phyloP scores from a whole-genome alignment of 2,888 invertebrate species.

The Chromoteleia sp. region DNA sequence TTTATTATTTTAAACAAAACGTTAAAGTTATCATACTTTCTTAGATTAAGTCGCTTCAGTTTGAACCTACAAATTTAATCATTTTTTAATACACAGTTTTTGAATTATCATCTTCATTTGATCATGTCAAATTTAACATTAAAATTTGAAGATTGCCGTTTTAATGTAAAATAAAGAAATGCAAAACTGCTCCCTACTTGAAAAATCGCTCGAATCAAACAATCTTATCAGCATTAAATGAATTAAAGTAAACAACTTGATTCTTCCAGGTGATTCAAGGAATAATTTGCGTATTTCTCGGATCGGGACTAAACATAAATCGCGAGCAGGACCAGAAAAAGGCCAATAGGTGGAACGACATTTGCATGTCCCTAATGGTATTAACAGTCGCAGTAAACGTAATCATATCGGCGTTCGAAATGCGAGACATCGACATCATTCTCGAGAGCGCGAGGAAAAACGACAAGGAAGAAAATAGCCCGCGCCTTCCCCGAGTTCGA shows the following conservation, averaged over 20 bases:
- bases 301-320: slow-evolving; percentile 88
- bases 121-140: too few relatives aligned
- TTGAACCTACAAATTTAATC: too few relatives aligned
- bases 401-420: slow-evolving; percentile 87
- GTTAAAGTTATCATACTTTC: too few relatives aligned
- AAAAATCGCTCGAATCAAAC: too few relatives aligned
- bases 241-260: slow-evolving; percentile 2
- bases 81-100: too few relatives aligned
- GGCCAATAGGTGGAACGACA: slow-evolving; percentile 87
- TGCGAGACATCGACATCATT: slow-evolving; percentile 68
- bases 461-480: slow-evolving; percentile 1
- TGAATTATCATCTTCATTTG: too few relatives aligned
- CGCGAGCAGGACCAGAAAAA: slow-evolving; percentile 86
- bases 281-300: slow-evolving; percentile 87
- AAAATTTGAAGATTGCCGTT: too few relatives aligned
- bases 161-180: too few relatives aligned
- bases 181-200: too few relatives aligned
- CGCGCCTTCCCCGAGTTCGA: slow-evolving; percentile 25
- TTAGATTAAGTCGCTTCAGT: too few relatives aligned
- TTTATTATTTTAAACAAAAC: too few relatives aligned
- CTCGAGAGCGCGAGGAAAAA: slow-evolving; percentile 46
- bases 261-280: slow-evolving; percentile 86
- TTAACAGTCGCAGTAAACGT: slow-evolving; percentile 87
- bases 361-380: slow-evolving; percentile 87
- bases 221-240: too few relatives aligned